Base-by-base conservation (phyloP, 1,140 invertebrate species). In the Cryptotermes secundus region DNA sequence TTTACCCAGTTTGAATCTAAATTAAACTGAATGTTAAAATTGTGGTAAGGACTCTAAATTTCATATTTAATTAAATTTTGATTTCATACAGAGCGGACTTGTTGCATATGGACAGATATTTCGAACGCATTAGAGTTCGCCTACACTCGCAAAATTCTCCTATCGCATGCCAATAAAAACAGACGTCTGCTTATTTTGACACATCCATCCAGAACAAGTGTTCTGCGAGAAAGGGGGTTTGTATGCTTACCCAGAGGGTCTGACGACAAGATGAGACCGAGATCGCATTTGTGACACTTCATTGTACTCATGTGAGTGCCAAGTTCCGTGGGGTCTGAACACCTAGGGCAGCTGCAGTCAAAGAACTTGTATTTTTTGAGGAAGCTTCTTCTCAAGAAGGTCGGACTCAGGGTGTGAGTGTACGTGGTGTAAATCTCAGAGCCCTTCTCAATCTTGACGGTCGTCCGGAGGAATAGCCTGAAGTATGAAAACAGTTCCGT, bases 191-290 rank as follows among this genome's bases (percentile, higher is more conserved):
- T 38, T 38, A 38, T 6, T 38, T 38, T 12, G 38, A 12, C 22
- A 49, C 22, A 19, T 49, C 31, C 16, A 24, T 82, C 24, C 7
- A 42, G 34, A 35, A 45, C 2, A 82, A 16, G 34, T 14, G 9
- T 9, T 14, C 2, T 42, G 9, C 16, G 38, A 42, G 38, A 12
- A 9, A 6, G 9, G 38, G 38, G 49, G 24, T 24, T 31, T 84
- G 31, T 82, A 35, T 35, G 84, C 88, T 88, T 90, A 94, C 95
- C 86, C 10, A 90, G 84, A n/a, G 88, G 87, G 38, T 87, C 81
- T 26, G 81, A 59, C 9, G 88, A 85, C 24, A 88, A 42, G 6
- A 87, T 72, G 79, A 85, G 85, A 0, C 87, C 87, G 6, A 22
- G 38, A 6, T 80, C 80, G 83, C 87, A 88, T 59, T 86, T 81